Percentiles rank a stretch among this genome's conserved stretches.
Conservation (phyloP, 2,113 vertebrate genomes). For the Nesoenas mayeri region DNA sequence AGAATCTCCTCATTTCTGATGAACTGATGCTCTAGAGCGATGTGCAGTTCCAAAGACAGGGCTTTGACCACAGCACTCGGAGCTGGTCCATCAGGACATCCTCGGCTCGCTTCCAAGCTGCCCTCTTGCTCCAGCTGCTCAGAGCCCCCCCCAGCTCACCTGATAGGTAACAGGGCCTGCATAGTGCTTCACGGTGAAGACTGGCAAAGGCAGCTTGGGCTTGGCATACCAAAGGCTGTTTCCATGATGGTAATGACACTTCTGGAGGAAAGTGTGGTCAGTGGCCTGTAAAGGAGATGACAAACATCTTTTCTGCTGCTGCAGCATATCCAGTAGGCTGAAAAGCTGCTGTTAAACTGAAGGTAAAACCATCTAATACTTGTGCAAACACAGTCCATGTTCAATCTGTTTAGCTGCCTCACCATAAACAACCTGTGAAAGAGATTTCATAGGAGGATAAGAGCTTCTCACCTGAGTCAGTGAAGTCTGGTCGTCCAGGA, state of each 20-base stretch:
- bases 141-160: conserved; percentile 64
- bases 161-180: conserved; percentile 92
- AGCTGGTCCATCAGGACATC: neutral
- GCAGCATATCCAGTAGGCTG: neutral
- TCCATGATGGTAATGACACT: conserved; percentile 92
- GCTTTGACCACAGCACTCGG: neutral
- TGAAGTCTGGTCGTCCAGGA: conserved; percentile 89
- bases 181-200: conserved; percentile 89
- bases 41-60: neutral
- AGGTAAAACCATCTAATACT: neutral
- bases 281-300: conserved; percentile 79
- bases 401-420: neutral
- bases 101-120: neutral
- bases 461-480: conserved; percentile 82
- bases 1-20: neutral
- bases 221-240: conserved; percentile 84
- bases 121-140: neutral
- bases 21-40: neutral
- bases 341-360: neutral
- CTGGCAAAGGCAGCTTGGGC: conserved; percentile 88
- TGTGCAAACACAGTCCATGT: neutral
- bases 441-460: neutral
- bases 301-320: neutral
- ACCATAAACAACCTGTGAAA: neutral
- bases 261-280: conserved; percentile 94